Percentiles rank a stretch among this genome's conserved stretches.
Evolutionary conservation across 2,797 vertebrate genomes (phyloP).

Genomic region (Pipistrellus pipistrellus): DNA sequence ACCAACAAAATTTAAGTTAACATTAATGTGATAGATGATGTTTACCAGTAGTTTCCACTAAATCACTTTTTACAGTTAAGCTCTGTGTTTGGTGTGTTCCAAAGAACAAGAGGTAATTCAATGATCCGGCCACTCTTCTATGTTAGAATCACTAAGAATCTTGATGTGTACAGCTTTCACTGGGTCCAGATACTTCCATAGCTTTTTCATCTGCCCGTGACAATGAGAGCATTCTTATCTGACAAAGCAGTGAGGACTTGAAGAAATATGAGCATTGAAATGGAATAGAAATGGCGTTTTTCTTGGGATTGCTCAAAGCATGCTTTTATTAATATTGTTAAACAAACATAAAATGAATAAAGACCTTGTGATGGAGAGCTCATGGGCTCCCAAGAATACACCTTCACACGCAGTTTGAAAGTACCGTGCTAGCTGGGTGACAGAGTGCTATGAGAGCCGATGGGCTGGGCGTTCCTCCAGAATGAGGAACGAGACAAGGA

Average conservation of each 20-base stretch:
- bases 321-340: neutral
- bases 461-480: neutral
- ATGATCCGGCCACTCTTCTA: neutral
- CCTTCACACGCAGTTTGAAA: neutral
- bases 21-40: neutral
- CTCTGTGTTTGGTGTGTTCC: neutral
- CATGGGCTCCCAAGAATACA: neutral
- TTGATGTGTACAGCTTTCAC: neutral
- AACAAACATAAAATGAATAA: neutral
- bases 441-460: neutral
- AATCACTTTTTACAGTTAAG: neutral
- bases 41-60: neutral
- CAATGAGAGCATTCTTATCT: neutral
- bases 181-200: neutral
- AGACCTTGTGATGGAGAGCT: neutral
- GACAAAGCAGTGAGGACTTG: neutral
- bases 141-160: neutral
- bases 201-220: neutral
- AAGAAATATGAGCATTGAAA: neutral
- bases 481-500: neutral
- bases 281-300: neutral
- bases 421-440: neutral
- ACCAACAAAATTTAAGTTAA: neutral
- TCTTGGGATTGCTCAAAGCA: neutral
- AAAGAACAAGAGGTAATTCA: neutral